phyloP scores from a whole-genome alignment of 1,140 invertebrate species.

The Aplysia californica region DNA sequence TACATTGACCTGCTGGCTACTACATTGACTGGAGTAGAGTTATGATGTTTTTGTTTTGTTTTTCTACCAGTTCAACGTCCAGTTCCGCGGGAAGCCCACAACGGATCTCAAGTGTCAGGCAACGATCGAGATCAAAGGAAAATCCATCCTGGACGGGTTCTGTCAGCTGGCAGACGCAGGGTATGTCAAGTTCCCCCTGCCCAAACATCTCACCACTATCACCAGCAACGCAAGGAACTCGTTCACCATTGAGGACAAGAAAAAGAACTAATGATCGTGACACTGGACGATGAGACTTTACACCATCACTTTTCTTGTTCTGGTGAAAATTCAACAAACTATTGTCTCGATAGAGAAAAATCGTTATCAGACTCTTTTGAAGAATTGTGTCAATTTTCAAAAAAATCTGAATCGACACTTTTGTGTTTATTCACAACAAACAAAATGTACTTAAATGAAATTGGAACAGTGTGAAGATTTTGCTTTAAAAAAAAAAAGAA shows the following conservation, averaged over 20 bases:
- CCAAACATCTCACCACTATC: slow-evolving; percentile 5
- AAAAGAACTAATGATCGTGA: no score
- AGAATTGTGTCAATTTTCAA: no score
- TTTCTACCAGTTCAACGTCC: slow-evolving; percentile 2
- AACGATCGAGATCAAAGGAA: slow-evolving; percentile 11
- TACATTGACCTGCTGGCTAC: neutral
- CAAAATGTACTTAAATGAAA: no score
- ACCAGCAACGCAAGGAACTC: neutral
- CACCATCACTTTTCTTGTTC: no score
- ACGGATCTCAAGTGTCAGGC: neutral
- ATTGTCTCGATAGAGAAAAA: no score
- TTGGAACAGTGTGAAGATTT: no score
- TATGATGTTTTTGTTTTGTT: neutral
- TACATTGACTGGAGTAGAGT: neutral
- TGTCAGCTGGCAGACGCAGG: slow-evolving; percentile 4
- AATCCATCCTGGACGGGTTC: slow-evolving; percentile 13
- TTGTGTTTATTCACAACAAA: no score
- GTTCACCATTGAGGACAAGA: slow-evolving; percentile 12
- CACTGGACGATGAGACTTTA: no score
- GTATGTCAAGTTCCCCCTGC: slow-evolving; percentile 16
- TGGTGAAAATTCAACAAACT: no score
- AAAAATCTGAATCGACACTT: no score
- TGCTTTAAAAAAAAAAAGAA: no score
- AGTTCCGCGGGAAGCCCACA: neutral
- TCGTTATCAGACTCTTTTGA: no score